phyloP scores from a whole-genome alignment of 2,797 vertebrate species.

The Luscinia luscinia region DNA sequence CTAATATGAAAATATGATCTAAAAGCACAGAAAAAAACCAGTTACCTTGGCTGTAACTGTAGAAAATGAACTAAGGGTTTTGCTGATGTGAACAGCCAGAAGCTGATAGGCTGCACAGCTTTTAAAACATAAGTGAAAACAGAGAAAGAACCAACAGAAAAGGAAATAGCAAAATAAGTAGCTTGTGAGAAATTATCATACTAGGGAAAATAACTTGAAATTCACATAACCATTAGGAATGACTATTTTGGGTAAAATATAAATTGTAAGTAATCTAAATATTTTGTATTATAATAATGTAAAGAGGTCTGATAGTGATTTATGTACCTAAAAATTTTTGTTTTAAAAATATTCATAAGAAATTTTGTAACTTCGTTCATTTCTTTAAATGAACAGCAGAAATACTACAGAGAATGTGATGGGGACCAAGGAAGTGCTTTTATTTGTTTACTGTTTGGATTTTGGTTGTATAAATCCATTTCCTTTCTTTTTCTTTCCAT shows the following conservation, averaged over 20 bases:
- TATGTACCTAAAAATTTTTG: neutral
- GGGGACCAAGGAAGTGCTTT: neutral
- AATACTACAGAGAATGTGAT: neutral
- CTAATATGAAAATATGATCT: neutral
- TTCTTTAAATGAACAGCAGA: neutral
- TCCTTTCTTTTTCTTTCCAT: neutral
- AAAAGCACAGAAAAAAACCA: neutral
- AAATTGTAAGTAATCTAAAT: neutral
- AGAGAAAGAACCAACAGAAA: neutral
- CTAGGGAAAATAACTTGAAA: neutral
- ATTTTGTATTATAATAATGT: neutral
- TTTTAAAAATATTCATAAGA: neutral
- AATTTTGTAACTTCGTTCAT: too few species aligned
- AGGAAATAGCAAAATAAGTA: neutral
- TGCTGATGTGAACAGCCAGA: neutral
- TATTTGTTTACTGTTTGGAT: neutral
- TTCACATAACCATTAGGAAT: neutral
- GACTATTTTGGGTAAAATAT: neutral
- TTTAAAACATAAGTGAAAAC: neutral
- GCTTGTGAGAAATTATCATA: neutral
- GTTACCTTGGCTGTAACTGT: neutral
- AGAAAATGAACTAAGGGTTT: neutral
- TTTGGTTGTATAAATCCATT: neutral
- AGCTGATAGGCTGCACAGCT: neutral
- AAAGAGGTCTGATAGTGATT: neutral